Conservation (phyloP, 2,113 vertebrate genomes). For the Arizona elegans region DNA sequence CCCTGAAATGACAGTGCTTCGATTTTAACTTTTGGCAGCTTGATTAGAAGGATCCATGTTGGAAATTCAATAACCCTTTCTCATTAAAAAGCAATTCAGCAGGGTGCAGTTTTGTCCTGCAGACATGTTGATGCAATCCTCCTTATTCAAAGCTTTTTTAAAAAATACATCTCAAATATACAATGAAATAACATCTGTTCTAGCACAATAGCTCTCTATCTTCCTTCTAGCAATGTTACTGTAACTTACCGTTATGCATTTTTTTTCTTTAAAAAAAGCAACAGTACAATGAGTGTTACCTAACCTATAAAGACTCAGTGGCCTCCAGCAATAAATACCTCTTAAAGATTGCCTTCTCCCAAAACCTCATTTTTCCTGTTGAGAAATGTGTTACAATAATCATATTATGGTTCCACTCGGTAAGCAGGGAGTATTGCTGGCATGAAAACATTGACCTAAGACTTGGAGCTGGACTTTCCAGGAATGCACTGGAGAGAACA, state of each 20-base stretch:
- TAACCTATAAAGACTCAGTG: constrained; percentile 66
- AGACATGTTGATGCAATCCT: constrained; percentile 33
- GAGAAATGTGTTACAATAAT: constrained; percentile 71
- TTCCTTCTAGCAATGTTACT: constrained; percentile 57
- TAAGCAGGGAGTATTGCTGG: constrained; percentile 56
- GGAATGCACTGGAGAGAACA: neutral
- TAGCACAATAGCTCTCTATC: constrained; percentile 66
- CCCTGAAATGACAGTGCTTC: neutral
- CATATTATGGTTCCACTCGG: constrained; percentile 66
- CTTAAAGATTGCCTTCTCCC: constrained; percentile 70
- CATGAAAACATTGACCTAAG: constrained; percentile 66
- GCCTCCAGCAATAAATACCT: constrained; percentile 73
- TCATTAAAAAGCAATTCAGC: constrained; percentile 21
- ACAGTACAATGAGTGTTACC: constrained; percentile 73
- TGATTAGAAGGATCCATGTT: constrained; percentile 7
- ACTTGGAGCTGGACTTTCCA: constrained; percentile 16
- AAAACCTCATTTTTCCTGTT: constrained; percentile 77
- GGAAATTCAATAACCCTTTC: constrained; percentile 30
- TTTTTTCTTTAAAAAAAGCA: neutral
- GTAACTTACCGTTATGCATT: constrained; percentile 48
- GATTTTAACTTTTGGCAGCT: constrained; percentile 24
- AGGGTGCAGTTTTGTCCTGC: constrained; percentile 13
- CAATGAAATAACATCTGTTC: constrained; percentile 64
- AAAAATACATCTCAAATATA: constrained; percentile 53
- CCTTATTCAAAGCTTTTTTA: constrained; percentile 33